Evolutionary conservation across 2,797 vertebrate species (phyloP).

Genomic region (Macropodus opercularis): DNA sequence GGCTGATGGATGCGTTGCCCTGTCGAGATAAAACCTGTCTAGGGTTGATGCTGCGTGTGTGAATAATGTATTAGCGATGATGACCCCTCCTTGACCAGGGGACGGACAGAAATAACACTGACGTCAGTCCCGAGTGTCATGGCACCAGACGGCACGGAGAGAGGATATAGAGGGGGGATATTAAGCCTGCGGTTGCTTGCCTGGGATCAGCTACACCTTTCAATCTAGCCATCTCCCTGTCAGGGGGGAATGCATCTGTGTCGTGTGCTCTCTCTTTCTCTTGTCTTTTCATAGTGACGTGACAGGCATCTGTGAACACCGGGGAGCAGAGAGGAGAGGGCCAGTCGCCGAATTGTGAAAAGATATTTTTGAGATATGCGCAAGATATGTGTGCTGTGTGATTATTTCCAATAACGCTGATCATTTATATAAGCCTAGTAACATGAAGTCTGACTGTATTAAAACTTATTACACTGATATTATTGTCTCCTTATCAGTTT

Average conservation of each 20-base stretch:
- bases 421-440: background rate
- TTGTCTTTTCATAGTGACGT: slow-evolving; percentile 69
- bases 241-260: slow-evolving; percentile 48
- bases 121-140: slow-evolving; percentile 60
- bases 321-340: slow-evolving; percentile 50
- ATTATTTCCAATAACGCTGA: slow-evolving; percentile 7
- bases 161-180: slow-evolving; percentile 59
- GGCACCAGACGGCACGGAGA: slow-evolving; percentile 44
- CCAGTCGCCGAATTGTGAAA: slow-evolving; percentile 28
- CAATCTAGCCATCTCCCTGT: slow-evolving; percentile 52
- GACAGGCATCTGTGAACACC: slow-evolving; percentile 64
- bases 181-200: slow-evolving; percentile 66
- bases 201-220: slow-evolving; percentile 71
- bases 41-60: slow-evolving; percentile 62
- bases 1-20: slow-evolving; percentile 51
- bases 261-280: slow-evolving; percentile 53
- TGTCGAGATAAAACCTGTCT: slow-evolving; percentile 65
- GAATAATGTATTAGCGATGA: slow-evolving; percentile 75
- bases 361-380: slow-evolving; percentile 9
- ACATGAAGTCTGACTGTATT: slow-evolving; percentile 8
- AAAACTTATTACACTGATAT: slow-evolving; percentile 3
- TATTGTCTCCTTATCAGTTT: background rate
- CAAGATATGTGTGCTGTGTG: too few species aligned
- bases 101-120: slow-evolving; percentile 75
- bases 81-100: slow-evolving; percentile 70